Conservation (phyloP, 53 echinoderm and acorn worm species). For the Arbacia lixula region DNA sequence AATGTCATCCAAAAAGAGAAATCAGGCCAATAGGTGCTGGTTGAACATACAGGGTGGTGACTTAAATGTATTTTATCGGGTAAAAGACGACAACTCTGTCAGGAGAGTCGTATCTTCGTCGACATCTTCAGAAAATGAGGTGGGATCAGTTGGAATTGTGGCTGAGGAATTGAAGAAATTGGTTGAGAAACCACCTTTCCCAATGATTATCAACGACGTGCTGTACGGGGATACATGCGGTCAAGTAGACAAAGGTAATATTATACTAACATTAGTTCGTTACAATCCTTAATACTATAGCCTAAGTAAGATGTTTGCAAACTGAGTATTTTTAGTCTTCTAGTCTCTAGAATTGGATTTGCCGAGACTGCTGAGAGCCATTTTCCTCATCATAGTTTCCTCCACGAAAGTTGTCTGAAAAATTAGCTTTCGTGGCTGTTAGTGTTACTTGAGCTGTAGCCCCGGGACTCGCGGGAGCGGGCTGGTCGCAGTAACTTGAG, state of each 20-base stretch:
- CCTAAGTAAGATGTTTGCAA: too few species aligned
- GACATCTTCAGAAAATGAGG: slow-evolving; percentile 7
- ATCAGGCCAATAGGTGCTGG: slow-evolving; percentile 55
- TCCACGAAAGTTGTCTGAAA: too few species aligned
- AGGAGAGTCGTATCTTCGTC: neutral
- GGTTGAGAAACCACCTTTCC: slow-evolving; percentile 10
- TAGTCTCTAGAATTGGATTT: too few species aligned
- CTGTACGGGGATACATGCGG: slow-evolving; percentile 60
- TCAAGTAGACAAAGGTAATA: slow-evolving; percentile 72
- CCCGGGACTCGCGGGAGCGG: too few species aligned
- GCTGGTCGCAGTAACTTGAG: too few species aligned
- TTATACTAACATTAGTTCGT: neutral
- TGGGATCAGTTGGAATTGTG: neutral
- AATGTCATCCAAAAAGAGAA: slow-evolving; percentile 78
- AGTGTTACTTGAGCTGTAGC: too few species aligned
- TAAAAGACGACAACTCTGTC: slow-evolving; percentile 15
- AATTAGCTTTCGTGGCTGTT: too few species aligned
- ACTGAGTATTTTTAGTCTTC: too few species aligned
- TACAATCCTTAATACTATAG: too few species aligned
- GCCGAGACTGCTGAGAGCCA: too few species aligned
- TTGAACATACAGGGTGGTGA: slow-evolving; percentile 44
- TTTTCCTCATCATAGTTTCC: too few species aligned
- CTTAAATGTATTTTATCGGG: neutral
- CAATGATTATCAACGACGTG: slow-evolving; percentile 50
- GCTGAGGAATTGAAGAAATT: neutral